Conservation (phyloP, 1,140 invertebrate species). For the Cydia amplana region DNA sequence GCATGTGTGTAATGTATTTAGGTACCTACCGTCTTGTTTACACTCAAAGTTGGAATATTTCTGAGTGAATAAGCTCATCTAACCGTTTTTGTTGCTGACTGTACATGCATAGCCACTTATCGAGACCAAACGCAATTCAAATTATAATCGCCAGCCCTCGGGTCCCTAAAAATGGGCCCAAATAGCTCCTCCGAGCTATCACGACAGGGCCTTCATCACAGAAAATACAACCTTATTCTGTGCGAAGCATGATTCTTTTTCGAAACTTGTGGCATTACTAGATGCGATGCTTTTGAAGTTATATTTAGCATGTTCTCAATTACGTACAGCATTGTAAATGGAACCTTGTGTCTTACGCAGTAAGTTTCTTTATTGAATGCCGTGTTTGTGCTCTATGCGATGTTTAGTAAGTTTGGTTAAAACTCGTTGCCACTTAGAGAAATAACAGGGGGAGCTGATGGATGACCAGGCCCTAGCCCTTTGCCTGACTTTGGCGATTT, state of each 20-base stretch:
- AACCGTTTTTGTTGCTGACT: background rate
- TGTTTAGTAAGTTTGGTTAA: background rate
- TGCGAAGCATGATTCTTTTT: background rate
- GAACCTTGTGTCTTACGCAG: background rate
- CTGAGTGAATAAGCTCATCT: no score
- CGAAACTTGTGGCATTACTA: background rate
- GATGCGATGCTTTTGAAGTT: background rate
- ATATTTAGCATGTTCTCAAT: background rate
- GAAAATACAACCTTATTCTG: background rate
- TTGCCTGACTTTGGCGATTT: constrained; percentile 1
- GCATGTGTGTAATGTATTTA: no score
- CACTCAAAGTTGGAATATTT: no score
- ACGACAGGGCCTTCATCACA: background rate
- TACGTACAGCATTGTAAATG: background rate
- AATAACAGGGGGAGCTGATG: background rate
- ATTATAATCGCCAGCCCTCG: constrained; percentile 9
- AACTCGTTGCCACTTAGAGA: background rate
- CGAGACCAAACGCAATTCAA: constrained; percentile 15
- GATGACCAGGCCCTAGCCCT: background rate
- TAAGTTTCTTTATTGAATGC: background rate
- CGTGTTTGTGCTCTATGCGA: background rate
- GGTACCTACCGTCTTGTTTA: no score
- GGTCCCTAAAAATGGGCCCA: constrained; percentile 2
- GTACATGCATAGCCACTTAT: constrained; percentile 2
- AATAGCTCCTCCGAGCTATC: constrained; percentile 8